Conservation (phyloP, 2,888 invertebrate species). For the Agriotes lineatus region DNA sequence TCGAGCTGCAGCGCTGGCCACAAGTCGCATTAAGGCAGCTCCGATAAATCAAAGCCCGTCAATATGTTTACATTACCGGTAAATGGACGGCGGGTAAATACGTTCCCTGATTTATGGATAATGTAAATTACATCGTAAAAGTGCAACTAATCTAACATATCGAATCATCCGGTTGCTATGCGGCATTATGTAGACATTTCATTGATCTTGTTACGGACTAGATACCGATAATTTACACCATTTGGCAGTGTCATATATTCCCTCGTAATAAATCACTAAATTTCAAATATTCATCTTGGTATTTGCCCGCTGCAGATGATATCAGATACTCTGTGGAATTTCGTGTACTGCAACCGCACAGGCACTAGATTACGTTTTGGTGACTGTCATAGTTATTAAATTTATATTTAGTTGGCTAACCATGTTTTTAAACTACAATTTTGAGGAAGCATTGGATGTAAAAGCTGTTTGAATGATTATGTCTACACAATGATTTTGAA, state of each 20-base stretch:
- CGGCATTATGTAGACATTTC: slow-evolving; percentile 2
- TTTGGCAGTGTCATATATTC: neutral
- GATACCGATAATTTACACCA: neutral
- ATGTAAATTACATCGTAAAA: slow-evolving; percentile 60
- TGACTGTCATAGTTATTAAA: too few relatives aligned
- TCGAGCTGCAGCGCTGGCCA: slow-evolving; percentile 44
- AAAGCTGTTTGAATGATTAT: too few relatives aligned
- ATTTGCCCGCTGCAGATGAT: too few relatives aligned
- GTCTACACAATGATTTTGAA: too few relatives aligned
- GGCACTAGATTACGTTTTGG: too few relatives aligned
- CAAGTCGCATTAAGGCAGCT: slow-evolving; percentile 55
- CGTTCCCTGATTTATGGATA: slow-evolving; percentile 59
- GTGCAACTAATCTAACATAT: slow-evolving; percentile 55
- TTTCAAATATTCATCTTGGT: too few relatives aligned
- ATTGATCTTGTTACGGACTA: slow-evolving; percentile 3
- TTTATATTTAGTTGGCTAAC: too few relatives aligned
- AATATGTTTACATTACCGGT: slow-evolving; percentile 63
- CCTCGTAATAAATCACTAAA: neutral
- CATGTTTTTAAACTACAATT: too few relatives aligned
- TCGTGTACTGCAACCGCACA: too few relatives aligned
- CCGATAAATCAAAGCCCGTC: slow-evolving; percentile 60
- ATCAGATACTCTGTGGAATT: too few relatives aligned
- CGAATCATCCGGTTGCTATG: slow-evolving; percentile 24
- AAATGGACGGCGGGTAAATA: slow-evolving; percentile 59
- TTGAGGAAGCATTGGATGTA: too few relatives aligned